phyloP scores from a whole-genome alignment of 53 echinoderm and acorn worm genomes.

The Luidia sarsii region DNA sequence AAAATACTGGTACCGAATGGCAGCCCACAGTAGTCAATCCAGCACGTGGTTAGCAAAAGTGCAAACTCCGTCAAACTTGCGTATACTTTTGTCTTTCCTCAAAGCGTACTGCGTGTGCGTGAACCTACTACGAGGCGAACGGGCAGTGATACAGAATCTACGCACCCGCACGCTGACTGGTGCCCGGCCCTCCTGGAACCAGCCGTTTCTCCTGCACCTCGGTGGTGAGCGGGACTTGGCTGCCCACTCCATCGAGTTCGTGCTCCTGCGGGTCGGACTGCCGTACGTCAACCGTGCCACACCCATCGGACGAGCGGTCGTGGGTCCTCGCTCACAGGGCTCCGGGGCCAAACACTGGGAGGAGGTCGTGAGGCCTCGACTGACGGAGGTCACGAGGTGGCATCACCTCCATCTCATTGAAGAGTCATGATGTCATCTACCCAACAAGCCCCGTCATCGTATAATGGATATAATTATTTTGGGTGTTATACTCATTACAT shows the following conservation, averaged over 20 bases:
- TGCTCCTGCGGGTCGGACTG: background rate
- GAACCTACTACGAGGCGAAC: constrained; percentile 10
- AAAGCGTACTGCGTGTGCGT: constrained; percentile 14
- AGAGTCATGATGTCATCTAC: too few species aligned
- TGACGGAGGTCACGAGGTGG: constrained; percentile 59
- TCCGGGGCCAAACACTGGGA: constrained; percentile 58
- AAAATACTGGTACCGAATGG: too few species aligned
- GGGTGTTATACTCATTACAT: too few species aligned
- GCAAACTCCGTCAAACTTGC: too few species aligned
- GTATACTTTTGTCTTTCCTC: background rate
- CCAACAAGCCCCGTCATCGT: too few species aligned
- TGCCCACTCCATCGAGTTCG: constrained; percentile 35
- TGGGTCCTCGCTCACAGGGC: constrained; percentile 31
- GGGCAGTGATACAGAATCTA: background rate
- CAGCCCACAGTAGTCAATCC: too few species aligned
- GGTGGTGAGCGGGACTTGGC: constrained; percentile 23
- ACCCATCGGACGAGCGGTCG: constrained; percentile 30
- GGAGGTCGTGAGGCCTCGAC: constrained; percentile 53
- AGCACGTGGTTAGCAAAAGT: too few species aligned
- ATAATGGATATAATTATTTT: too few species aligned
- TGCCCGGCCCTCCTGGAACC: constrained; percentile 59
- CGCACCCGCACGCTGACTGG: constrained; percentile 27
- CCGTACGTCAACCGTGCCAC: background rate
- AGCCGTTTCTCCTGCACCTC: constrained; percentile 66
- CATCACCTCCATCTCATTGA: constrained; percentile 10